Base-by-base conservation (phyloP, 2,113 vertebrate species). In the Corythornis madagascariensis region DNA sequence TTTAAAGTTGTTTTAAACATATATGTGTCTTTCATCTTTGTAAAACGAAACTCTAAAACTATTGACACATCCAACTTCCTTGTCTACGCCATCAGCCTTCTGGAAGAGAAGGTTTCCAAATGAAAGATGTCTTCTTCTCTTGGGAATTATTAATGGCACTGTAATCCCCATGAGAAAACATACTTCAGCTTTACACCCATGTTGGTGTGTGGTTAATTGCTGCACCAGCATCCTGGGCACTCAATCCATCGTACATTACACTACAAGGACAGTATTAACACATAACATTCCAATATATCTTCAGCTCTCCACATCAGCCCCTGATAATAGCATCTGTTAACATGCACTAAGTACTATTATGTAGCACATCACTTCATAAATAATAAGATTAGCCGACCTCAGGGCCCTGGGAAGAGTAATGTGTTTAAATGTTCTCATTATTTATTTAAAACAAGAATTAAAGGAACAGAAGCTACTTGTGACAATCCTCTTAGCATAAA, bases 351-450 rank as follows among this genome's bases (percentile, higher is more conserved):
- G 99, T 98, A 99, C 99, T 98, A 98, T 99, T 99, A 99, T 98
- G 99, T 98, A 99, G 98, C 99, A 98, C 99, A 99, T 99, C 99
- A 99, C 98, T 99, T 99, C 99, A 99, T 99, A 99, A 99, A 99
- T 99, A 99, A 99, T 99, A 99, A 98, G 99, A 99, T 99, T 99
- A 99, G 98, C 98, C 96, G 98, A 99, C 98, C 99, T 98, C 98
- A 93, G 98, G 98, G 98, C 98, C 98, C 97, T 97, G 97, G 97
- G 98, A 98, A 98, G 98, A 98, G 98, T 98, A 98, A 98, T 98
- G 98, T 98, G 98, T 99, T 99, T 98, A 99, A 99, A 99, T 98
- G 98, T 99, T 99, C 99, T 99, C 98, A 99, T 99, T 98, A 99
- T 99, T 99, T 99, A 99, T 99, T 99, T 98, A 99, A 98, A 98